Evolutionary conservation across 2,113 vertebrate species (phyloP), one percentile per base, ranked within the genome.

Genomic region (Anseranas semipalmata): DNA sequence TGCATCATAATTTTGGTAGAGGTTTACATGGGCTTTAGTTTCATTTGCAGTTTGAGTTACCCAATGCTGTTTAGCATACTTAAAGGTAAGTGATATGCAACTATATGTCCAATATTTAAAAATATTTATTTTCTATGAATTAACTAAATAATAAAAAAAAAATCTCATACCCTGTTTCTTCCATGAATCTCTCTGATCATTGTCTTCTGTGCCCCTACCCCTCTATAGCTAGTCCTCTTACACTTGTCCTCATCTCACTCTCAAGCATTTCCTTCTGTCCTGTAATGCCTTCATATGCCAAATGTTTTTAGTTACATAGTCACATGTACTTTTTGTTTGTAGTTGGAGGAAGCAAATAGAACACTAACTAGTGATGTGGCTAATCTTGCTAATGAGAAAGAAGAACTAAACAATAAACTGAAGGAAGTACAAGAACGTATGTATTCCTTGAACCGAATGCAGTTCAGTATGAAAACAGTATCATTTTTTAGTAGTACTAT

Each of bases 341-440:
- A 99, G 99, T 96, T 99, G 95, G 99, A 99, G 96, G 99, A 99
- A 97, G 99, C 99, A 33, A 99, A 99, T 66, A 98, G 99, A 93
- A 99, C 99, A 11, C 97, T 99, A 84, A 99, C 99, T 16, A 99
- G 98, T 87, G 99, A 99, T 85, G 99, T 99, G 39, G 99, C 99
- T 75, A 99, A 99, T 97, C 98, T 99, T 76, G 99, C 99, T 85
- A 99, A 99, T 87, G 99, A 99, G 97, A 99, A 99, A 94, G 99
- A 99, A 95, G 99, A 99, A 75, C 96, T 99, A 65, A 99, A 99
- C 97, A 99, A 99, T 97, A 99, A 99, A 96, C 83, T 99, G 83
- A 99, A 99, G 96, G 99, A 99, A 74, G 90, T 96, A 30, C 97
- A 99, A 82, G 99, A 99, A 92, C 98, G 99, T 99, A 97, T 85